Evolutionary conservation across 1,140 invertebrate species (phyloP).

Genomic region (Nymphalis io): DNA sequence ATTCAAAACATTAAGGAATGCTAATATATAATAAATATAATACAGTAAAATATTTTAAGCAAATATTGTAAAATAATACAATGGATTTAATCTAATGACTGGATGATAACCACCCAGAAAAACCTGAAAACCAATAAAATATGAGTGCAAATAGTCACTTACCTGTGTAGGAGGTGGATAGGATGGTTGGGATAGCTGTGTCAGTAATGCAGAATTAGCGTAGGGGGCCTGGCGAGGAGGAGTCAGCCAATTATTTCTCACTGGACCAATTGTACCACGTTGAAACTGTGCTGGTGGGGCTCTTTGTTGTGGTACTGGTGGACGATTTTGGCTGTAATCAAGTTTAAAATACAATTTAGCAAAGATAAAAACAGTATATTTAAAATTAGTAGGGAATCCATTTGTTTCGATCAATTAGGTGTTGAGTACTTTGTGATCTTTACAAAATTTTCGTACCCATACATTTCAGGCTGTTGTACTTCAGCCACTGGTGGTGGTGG

Average conservation of each 20-base stretch:
- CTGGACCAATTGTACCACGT: slow-evolving; percentile 60
- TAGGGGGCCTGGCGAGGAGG: slow-evolving; percentile 57
- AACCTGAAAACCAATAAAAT: not conserved
- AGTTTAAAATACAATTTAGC: not conserved
- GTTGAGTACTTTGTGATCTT: too few species aligned
- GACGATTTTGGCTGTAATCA: slow-evolving; percentile 17
- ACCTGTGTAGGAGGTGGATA: slow-evolving; percentile 84
- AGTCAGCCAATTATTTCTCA: slow-evolving; percentile 47
- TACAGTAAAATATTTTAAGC: too few species aligned
- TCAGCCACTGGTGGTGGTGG: slow-evolving; percentile 74
- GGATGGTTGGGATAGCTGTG: slow-evolving; percentile 67
- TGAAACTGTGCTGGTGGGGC: slow-evolving; percentile 60
- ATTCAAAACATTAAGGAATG: too few species aligned
- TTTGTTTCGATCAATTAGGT: too few species aligned
- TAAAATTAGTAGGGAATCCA: too few species aligned
- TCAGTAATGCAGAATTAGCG: slow-evolving; percentile 62
- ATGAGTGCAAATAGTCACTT: not conserved
- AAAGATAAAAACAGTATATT: not conserved
- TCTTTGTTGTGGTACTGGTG: slow-evolving; percentile 25
- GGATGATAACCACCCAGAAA: too few species aligned
- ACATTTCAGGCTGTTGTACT: slow-evolving; percentile 59
- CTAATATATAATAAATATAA: too few species aligned
- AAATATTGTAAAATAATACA: too few species aligned
- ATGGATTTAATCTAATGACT: too few species aligned
- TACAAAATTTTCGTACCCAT: slow-evolving; percentile 48